These are phyloP conservation scores for Stylophora pistillata DNA, from an alignment of 64 coral and sea anemone species.

Conservation along the genomic window DNA sequence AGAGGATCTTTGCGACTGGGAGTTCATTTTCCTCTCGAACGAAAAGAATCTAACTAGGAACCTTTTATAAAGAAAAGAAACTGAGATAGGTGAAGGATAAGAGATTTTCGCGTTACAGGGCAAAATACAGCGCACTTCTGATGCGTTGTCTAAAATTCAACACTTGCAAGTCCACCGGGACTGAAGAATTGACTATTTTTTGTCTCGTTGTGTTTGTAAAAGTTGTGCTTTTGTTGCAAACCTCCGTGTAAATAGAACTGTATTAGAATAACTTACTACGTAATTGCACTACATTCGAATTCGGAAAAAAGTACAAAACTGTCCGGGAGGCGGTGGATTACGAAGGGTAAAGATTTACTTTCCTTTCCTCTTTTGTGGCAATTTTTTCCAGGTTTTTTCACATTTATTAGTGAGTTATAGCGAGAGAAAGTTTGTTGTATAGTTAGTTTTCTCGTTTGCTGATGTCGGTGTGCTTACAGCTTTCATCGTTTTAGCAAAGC, in stretches of 20 bases:
- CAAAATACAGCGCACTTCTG: background rate
- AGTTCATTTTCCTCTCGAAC: slow-evolving; percentile 9
- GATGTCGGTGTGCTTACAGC: background rate
- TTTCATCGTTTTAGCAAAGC: background rate
- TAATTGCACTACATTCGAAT: background rate
- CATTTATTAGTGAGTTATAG: background rate
- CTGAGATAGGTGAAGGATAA: background rate
- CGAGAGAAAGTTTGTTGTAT: background rate
- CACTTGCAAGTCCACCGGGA: background rate
- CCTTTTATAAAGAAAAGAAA: background rate
- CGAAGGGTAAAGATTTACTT: background rate
- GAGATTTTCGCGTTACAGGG: background rate
- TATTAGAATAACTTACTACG: background rate
- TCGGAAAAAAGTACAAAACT: background rate
- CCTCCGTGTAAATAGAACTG: background rate
- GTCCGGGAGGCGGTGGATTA: background rate
- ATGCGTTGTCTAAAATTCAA: slow-evolving; percentile 18
- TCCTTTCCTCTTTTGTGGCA: background rate
- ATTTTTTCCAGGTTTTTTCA: background rate
- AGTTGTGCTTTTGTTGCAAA: background rate
- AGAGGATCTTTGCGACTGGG: slow-evolving; percentile 5
- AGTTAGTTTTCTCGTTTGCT: background rate
- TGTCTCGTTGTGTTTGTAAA: slow-evolving; percentile 4
- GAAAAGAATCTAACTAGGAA: background rate
- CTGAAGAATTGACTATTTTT: slow-evolving; percentile 39